phyloP scores from a whole-genome alignment of 2,113 vertebrate genomes.

The Nothoprocta perdicaria region DNA sequence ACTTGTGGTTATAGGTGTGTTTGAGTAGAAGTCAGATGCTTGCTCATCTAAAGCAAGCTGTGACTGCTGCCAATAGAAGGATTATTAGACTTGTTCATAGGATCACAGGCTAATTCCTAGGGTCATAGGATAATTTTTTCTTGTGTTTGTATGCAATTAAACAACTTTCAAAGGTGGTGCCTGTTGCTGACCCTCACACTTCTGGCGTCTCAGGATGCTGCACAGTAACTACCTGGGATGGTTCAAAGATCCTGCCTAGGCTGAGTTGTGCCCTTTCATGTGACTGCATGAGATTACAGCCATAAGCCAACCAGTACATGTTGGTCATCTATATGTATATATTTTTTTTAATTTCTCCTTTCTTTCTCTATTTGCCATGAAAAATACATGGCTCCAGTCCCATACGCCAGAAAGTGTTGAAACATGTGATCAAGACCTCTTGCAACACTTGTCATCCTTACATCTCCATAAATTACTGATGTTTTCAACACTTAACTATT shows the following conservation, averaged over 20 bases:
- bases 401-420: not conserved
- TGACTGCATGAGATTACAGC: not conserved
- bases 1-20: too few relatives aligned
- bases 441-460: constrained; percentile 8
- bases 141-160: not conserved
- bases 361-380: not conserved
- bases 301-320: not conserved
- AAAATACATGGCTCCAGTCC: not conserved
- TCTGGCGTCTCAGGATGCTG: not conserved
- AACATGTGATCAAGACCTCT: not conserved
- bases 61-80: not conserved
- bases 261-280: not conserved
- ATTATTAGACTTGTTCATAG: not conserved
- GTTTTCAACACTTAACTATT: not conserved
- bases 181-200: not conserved
- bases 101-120: not conserved
- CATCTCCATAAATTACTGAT: not conserved
- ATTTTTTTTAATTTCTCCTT: fast-evolving
- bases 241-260: not conserved
- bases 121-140: not conserved
- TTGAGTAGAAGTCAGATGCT: not conserved
- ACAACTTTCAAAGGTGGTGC: not conserved
- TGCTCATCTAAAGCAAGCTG: not conserved
- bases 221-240: not conserved
- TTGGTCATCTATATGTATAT: not conserved